Evolutionary conservation across 2,113 vertebrate genomes (phyloP).

Genomic region (Heterotilapia buettikoferi): DNA sequence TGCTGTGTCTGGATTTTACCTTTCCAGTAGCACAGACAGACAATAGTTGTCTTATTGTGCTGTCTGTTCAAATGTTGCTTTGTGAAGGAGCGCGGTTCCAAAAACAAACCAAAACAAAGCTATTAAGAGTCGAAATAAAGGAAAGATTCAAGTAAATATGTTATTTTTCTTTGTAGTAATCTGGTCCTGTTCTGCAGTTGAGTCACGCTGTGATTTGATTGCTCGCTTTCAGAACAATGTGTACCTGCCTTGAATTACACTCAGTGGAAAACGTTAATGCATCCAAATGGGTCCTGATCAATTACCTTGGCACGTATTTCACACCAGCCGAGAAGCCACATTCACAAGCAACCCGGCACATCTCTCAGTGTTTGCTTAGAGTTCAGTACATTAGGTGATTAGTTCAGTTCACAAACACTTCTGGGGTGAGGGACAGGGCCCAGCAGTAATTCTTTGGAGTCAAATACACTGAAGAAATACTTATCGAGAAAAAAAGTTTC

Average conservation of each 20-base stretch:
- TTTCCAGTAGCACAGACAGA: background rate
- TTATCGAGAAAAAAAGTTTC: background rate
- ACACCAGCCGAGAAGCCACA: conserved; percentile 21
- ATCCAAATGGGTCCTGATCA: conserved; percentile 51
- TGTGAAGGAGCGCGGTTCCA: background rate
- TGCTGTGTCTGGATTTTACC: background rate
- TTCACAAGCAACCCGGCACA: conserved; percentile 27
- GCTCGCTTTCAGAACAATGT: conserved; percentile 37
- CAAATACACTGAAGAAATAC: background rate
- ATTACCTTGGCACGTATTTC: conserved; percentile 48
- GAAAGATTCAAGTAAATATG: background rate
- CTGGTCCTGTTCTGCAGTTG: background rate
- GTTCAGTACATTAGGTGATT: conserved; percentile 54
- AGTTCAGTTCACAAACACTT: conserved; percentile 13
- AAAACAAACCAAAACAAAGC: background rate
- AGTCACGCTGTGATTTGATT: conserved; percentile 47
- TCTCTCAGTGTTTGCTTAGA: conserved; percentile 2
- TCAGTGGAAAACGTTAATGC: conserved; percentile 52
- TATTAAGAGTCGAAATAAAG: background rate
- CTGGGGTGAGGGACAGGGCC: background rate
- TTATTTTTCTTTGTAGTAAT: background rate
- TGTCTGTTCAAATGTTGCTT: background rate
- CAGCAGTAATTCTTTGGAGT: background rate
- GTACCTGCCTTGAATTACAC: conserved; percentile 40
- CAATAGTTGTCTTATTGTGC: background rate